These are phyloP conservation scores for Spilosoma lubricipeda DNA, from an alignment of 2,888 invertebrate species.

Conservation along the genomic window DNA sequence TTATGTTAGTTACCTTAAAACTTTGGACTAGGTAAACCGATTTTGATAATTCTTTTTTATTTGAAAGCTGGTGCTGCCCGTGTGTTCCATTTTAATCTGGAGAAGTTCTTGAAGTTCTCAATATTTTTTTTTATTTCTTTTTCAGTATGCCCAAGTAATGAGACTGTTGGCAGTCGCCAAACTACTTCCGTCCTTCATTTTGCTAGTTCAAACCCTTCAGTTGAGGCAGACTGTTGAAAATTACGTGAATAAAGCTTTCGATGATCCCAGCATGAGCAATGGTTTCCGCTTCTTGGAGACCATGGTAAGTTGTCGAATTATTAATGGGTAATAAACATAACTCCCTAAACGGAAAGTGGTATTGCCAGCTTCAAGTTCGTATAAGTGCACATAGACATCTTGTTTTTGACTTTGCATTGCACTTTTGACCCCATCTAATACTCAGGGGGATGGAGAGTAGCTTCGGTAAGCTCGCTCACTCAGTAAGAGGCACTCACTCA, in stretches of 20 bases:
- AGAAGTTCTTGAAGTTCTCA: no score
- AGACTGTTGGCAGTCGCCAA: background rate
- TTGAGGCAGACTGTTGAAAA: background rate
- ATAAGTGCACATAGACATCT: no score
- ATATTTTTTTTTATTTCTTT: background rate
- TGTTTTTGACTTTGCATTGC: no score
- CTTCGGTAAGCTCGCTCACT: no score
- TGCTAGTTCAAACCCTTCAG: background rate
- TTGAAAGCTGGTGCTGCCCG: no score
- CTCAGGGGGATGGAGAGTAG: no score
- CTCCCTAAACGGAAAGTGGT: background rate
- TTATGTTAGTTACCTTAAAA: no score
- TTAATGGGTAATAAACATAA: background rate
- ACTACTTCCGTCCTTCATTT: background rate
- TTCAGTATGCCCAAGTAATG: conserved; percentile 1
- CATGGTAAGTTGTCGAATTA: background rate
- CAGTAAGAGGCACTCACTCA: no score
- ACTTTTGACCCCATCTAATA: no score
- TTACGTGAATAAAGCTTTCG: background rate
- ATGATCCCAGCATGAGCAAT: background rate
- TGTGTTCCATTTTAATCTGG: no score
- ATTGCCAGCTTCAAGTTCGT: background rate
- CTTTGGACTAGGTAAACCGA: no score
- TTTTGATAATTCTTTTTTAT: no score
- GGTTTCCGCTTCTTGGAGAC: background rate